A percentile compares a stretch with the other conserved stretches of the same genome.
Conservation (phyloP, 2,888 invertebrate genomes). For the Tortrix viridana region DNA sequence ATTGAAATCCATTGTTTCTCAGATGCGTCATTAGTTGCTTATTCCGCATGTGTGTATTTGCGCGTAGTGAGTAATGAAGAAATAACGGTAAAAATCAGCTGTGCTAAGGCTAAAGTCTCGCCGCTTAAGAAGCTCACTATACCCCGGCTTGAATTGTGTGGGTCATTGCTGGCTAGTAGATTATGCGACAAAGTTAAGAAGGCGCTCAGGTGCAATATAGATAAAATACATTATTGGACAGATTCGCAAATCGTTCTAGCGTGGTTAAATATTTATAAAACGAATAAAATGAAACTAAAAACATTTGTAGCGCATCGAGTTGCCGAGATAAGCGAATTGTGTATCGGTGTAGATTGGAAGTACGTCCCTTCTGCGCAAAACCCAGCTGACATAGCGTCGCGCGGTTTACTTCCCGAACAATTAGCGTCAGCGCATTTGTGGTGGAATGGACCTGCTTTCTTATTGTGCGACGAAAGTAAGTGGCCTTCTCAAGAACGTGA, state of each 20-base stretch:
- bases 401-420: slow-evolving; percentile 26
- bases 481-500: slow-evolving; percentile 11
- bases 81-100: neutral
- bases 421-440: slow-evolving; percentile 1
- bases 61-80: neutral
- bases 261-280: slow-evolving; percentile 37
- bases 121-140: neutral
- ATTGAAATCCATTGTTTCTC: neutral
- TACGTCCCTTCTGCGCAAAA: slow-evolving; percentile 21
- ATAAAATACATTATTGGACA: slow-evolving; percentile 28
- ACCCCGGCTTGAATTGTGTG: neutral
- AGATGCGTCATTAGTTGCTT: neutral
- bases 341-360: slow-evolving; percentile 21
- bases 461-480: neutral
- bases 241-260: slow-evolving; percentile 38
- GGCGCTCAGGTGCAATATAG: slow-evolving; percentile 9
- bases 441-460: slow-evolving; percentile 17
- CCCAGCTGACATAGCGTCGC: slow-evolving; percentile 37
- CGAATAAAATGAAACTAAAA: slow-evolving; percentile 28
- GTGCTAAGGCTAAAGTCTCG: neutral
- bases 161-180: slow-evolving; percentile 6
- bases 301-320: slow-evolving; percentile 41
- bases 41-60: neutral
- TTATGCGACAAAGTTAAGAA: slow-evolving; percentile 28
- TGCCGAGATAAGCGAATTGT: slow-evolving; percentile 36